These are phyloP conservation scores for Monopterus albus DNA, from an alignment of 2,113 vertebrate genomes.

Conservation along the genomic window DNA sequence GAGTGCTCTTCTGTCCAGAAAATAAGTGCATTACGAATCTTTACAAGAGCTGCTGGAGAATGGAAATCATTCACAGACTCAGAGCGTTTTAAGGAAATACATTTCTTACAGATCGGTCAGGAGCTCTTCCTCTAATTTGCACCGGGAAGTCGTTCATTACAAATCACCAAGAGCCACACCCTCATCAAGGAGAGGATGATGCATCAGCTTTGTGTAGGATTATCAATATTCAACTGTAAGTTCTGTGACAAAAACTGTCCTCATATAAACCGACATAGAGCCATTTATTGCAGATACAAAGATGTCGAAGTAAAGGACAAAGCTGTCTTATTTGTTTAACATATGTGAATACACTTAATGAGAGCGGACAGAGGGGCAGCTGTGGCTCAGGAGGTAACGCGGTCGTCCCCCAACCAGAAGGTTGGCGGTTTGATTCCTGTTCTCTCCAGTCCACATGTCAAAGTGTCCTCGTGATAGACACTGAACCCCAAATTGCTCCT, in stretches of 20 bases:
- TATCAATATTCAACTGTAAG: neutral
- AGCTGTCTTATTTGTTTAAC: neutral
- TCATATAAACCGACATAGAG: neutral
- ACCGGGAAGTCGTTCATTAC: constrained; percentile 7
- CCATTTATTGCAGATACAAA: neutral
- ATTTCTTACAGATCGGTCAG: constrained; percentile 18
- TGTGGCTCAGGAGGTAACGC: too few species aligned
- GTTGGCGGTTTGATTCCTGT: too few species aligned
- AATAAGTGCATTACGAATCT: neutral
- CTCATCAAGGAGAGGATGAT: neutral
- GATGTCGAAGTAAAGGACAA: neutral
- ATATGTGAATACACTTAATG: neutral
- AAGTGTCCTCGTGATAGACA: too few species aligned
- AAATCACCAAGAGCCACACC: neutral
- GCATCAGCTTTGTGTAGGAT: neutral
- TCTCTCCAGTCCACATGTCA: too few species aligned
- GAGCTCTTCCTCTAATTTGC: constrained; percentile 2
- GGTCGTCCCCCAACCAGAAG: too few species aligned
- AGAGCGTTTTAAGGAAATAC: neutral
- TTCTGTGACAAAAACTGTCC: neutral
- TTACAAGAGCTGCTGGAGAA: constrained; percentile 14
- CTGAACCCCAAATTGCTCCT: too few species aligned
- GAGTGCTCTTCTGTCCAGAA: neutral
- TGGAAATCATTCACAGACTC: constrained; percentile 8
- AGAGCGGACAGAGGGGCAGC: neutral